These are phyloP conservation scores for Polymixis lichenea DNA, from an alignment of 2,888 invertebrate genomes.

Conservation along the genomic window DNA sequence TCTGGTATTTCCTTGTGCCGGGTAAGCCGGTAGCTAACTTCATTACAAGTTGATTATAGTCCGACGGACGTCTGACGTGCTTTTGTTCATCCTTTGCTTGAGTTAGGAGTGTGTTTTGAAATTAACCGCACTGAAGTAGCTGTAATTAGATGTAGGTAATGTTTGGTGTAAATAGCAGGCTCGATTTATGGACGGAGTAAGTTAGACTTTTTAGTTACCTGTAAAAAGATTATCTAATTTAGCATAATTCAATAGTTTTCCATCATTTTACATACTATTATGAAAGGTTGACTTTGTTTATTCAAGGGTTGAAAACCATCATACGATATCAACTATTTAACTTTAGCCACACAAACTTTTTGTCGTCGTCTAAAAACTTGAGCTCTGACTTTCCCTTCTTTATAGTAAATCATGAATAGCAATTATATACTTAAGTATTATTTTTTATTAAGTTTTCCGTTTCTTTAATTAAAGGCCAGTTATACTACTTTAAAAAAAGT, in stretches of 20 bases:
- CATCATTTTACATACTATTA: neutral
- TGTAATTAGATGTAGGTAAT: neutral
- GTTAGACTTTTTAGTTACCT: neutral
- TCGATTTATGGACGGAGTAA: neutral
- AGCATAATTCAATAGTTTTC: neutral
- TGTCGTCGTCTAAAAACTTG: neutral
- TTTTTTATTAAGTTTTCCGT: no score
- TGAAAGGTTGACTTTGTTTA: neutral
- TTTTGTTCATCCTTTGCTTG: neutral
- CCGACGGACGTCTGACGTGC: neutral
- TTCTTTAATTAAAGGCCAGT: no score
- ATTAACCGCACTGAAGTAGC: constrained; percentile 1
- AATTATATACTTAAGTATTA: no score
- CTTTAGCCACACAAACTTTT: no score
- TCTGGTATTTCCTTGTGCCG: constrained; percentile 2
- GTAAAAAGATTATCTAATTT: neutral
- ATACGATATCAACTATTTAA: no score
- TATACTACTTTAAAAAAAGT: no score
- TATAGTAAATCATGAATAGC: neutral
- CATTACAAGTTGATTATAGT: constrained; percentile 26
- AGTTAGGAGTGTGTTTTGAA: constrained; percentile 17
- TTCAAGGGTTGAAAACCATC: no score
- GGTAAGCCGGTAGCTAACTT: constrained; percentile 5
- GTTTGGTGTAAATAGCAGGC: neutral
- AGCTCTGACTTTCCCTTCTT: neutral